Percentiles rank a stretch among this genome's conserved stretches.
Conservation (phyloP, 2,113 vertebrate genomes). For the Cynoglossus semilaevis region DNA sequence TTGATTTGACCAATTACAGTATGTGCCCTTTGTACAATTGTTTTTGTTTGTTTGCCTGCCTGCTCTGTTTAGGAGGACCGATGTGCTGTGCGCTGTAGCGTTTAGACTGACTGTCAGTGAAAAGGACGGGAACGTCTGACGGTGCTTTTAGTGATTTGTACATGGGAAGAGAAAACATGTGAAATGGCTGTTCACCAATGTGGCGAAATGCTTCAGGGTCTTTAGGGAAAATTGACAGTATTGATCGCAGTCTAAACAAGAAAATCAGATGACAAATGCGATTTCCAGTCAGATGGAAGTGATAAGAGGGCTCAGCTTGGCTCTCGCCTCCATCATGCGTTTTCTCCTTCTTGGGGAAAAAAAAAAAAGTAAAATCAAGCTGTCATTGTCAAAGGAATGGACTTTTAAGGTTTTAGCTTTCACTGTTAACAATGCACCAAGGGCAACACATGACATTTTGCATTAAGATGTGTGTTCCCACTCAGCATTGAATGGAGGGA, state of each 20-base stretch:
- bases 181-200: slow-evolving; percentile 34
- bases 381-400: slow-evolving; percentile 59
- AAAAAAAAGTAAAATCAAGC: slow-evolving; percentile 70
- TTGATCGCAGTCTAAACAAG: slow-evolving; percentile 24
- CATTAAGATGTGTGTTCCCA: slow-evolving; percentile 34
- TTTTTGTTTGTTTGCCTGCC: not conserved
- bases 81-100: not conserved
- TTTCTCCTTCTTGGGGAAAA: slow-evolving; percentile 58
- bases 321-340: slow-evolving; percentile 36
- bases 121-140: slow-evolving; percentile 26
- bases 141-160: slow-evolving; percentile 39
- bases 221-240: slow-evolving; percentile 4
- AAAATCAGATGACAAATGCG: slow-evolving; percentile 22
- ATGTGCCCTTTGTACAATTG: no score
- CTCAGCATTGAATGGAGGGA: slow-evolving; percentile 1
- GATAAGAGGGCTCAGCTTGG: slow-evolving; percentile 18
- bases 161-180: slow-evolving; percentile 24
- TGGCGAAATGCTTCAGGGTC: slow-evolving; percentile 17
- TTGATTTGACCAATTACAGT: not conserved
- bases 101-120: slow-evolving; percentile 4
- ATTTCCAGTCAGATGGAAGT: slow-evolving; percentile 13
- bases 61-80: not conserved
- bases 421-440: slow-evolving; percentile 64
- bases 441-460: slow-evolving; percentile 40
- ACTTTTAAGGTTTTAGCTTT: slow-evolving; percentile 63